Conservation (phyloP, 2,797 vertebrate species). For the Antrozous pallidus region DNA sequence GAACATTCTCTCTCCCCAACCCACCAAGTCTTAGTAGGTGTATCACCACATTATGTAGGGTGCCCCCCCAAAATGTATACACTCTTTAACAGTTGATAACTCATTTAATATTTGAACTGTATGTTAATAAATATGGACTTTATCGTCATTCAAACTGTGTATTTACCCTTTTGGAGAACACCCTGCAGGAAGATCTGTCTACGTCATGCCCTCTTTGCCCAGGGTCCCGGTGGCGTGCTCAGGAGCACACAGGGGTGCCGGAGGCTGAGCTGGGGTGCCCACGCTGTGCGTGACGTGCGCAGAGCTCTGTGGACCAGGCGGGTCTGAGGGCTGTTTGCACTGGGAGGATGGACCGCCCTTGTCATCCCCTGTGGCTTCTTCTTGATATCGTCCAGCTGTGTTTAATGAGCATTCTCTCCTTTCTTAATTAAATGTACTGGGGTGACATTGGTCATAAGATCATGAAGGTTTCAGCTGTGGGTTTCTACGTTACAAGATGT, state of each 20-base stretch:
- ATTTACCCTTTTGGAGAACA: no score
- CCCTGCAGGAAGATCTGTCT: not conserved
- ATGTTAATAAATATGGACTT: no score
- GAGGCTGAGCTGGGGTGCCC: not conserved
- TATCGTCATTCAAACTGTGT: no score
- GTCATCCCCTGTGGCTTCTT: not conserved
- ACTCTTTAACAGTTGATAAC: no score
- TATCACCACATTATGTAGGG: not conserved
- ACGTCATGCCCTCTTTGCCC: fast-evolving
- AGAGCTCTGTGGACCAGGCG: not conserved
- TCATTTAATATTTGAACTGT: no score
- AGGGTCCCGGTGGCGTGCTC: not conserved
- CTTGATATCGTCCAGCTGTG: fast-evolving
- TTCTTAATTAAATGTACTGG: not conserved
- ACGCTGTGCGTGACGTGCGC: fast-evolving
- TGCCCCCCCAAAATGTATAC: no score
- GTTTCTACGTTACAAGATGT: not conserved
- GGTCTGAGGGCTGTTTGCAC: not conserved
- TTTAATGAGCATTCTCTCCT: not conserved
- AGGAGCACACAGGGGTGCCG: fast-evolving
- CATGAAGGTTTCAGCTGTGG: not conserved
- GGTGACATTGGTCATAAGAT: not conserved
- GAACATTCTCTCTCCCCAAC: no score
- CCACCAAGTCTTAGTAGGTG: not conserved
- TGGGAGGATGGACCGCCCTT: not conserved